phyloP scores from a whole-genome alignment of 2,797 vertebrate genomes.

The Heliangelus exortis region DNA sequence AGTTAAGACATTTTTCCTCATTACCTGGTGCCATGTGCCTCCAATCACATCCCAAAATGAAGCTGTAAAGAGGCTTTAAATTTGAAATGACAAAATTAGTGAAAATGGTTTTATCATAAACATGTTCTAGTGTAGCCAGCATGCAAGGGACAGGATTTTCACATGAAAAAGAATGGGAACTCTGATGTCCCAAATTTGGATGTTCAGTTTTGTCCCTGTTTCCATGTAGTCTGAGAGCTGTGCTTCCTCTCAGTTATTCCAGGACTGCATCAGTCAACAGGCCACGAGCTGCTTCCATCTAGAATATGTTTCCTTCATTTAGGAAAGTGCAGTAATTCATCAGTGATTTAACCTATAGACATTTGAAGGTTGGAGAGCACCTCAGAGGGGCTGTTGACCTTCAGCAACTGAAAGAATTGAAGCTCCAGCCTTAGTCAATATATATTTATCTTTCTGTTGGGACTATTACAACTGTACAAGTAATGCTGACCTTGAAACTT shows the following conservation, averaged over 20 bases:
- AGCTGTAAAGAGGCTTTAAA: not conserved
- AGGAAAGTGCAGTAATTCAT: constrained; percentile 74
- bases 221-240: not conserved
- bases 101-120: not conserved
- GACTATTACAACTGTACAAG: constrained; percentile 78
- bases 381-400: constrained; percentile 82
- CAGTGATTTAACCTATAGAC: constrained; percentile 81
- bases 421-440: constrained; percentile 80
- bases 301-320: constrained; percentile 49
- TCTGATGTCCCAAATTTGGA: not conserved
- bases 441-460: constrained; percentile 83
- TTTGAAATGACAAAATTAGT: not conserved
- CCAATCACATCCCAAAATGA: not conserved
- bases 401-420: constrained; percentile 77
- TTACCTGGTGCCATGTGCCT: not conserved
- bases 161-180: not conserved
- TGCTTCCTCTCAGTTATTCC: not conserved
- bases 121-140: not conserved
- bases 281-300: not conserved
- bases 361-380: constrained; percentile 78
- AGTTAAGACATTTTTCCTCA: too few species aligned
- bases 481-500: constrained; percentile 82
- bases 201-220: not conserved
- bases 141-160: not conserved
- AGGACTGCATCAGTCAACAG: constrained; percentile 47